Evolutionary conservation across 1,140 invertebrate species (phyloP).

Genomic region (Globodera rostochiensis): DNA sequence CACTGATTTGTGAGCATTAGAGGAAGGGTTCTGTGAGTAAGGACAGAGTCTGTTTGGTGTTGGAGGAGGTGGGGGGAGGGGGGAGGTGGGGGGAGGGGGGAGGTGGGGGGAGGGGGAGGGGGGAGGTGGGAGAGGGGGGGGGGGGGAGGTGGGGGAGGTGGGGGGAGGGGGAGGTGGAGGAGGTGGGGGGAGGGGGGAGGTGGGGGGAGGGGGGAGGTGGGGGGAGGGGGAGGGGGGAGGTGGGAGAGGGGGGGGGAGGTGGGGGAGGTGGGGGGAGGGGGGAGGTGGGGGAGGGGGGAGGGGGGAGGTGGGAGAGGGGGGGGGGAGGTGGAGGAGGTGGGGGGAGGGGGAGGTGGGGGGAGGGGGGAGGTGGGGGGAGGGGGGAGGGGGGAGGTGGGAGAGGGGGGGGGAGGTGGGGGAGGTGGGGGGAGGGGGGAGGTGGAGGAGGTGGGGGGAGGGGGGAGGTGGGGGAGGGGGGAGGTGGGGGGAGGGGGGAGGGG

Average conservation of each 20-base stretch:
- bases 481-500: too few species aligned
- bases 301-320: neutral
- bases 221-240: neutral
- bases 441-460: too few species aligned
- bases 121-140: neutral
- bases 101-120: neutral
- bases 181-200: neutral
- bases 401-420: neutral
- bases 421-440: too few species aligned
- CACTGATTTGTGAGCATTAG: too few species aligned
- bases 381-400: too few species aligned
- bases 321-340: neutral
- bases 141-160: too few species aligned
- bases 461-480: too few species aligned
- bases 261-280: too few species aligned
- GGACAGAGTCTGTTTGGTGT: neutral
- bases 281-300: neutral
- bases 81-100: neutral
- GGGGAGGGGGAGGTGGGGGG: too few species aligned
- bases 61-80: neutral
- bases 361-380: neutral
- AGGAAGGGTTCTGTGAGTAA: neutral
- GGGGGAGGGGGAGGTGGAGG: neutral
- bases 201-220: neutral
- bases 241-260: too few species aligned